Evolutionary conservation across 2,888 invertebrate genomes (phyloP), one percentile per base, ranked within the genome.

Genomic region (Sphecodes monilicornis): DNA sequence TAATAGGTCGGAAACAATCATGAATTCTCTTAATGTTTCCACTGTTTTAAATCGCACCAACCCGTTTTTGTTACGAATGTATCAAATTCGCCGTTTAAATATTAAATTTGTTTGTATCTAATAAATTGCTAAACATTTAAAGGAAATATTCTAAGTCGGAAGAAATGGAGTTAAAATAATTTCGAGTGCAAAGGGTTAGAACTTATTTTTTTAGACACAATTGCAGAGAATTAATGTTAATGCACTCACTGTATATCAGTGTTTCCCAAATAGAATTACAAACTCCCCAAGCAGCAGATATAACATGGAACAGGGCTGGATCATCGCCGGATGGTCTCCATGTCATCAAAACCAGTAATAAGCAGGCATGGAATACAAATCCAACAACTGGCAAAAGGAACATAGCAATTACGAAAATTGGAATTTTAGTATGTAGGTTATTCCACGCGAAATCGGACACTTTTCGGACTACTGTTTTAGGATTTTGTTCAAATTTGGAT

Each of bases 241-340:
- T n/a, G 22, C 18, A 87, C 93, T 91, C 85, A 94, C 94, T 94
- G 83, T 93, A 95, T 75, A 95, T 93, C 36, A 96, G 93, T 5
- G 97, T 97, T 92, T 98, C 98, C 98, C 98, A 98, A 88, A 98
- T 97, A 32, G 97, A 97, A 78, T 98, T 97, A 94, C 98, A 98
- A 3, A 98, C 98, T 26, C 98, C 98, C 98, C 98, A 98, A 0
- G 97, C 97, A 0, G 98, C 97, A 3, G 97, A 97, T 75, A 98
- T 97, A 36, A 98, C 97, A 88, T 97, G 97, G 83, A 98, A 97
- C 76, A 98, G 95, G 0, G 98, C 98, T 26, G 97, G 96, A 91
- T 98, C 98, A 77, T 98, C 97, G 82, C 96, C 96, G 0, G 97
- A 97, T 0, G 98, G 98, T 86, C 97, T 96, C 98, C 98, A 98